Evolutionary conservation across 2,888 invertebrate genomes (phyloP), one percentile per base, ranked within the genome.

Genomic region (Acanthosepion lycidas): DNA sequence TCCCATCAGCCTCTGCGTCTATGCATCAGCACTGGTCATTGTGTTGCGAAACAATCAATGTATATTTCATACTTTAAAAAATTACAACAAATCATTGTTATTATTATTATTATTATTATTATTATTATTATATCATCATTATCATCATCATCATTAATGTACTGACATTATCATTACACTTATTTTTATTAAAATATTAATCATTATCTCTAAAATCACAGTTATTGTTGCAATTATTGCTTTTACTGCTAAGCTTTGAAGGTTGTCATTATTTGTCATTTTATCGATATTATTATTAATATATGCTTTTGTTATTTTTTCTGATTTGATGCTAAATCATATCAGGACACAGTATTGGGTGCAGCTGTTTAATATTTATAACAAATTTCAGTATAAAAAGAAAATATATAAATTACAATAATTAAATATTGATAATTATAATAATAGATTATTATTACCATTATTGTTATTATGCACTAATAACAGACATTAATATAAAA

Each of bases 21-120:
- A 33, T n/a, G 15, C 78, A 33, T 78, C 78, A 78, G n/a, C n/a
- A n/a, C 78, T n/a, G 78, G 78, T 78, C 78, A 78, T 78, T 78
- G 78, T 78, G 78, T 78, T 78, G 78, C n/a, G n/a, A 78, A n/a
- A 78, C 78, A 78, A 33, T 78, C 78, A n/a, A 78, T 78, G n/a
- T n/a, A 78, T 78, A 78, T 78, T 78, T 78, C 78, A n/a, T n/a
- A 78, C 78, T n/a, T 78, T 78, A n/a, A 78, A 78, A 78, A 78
- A n/a, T n/a, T n/a, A 5, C 78, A 6, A n/a, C n/a, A 78, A 78
- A 78, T 15, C 5, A 78, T n/a, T 12, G 26, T 78, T 8, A 78
- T 78, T n/a, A 78, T 78, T 8, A 28, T 78, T n/a, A 28, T 78
- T 28, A 26, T 64, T 8, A 26, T 64, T 15, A 28, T 78, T n/a